A percentile compares a stretch with the other conserved stretches of the same genome.
These are phyloP conservation scores for Adineta ricciae DNA, from an alignment of 2,888 invertebrate genomes.

Conservation along the genomic window DNA sequence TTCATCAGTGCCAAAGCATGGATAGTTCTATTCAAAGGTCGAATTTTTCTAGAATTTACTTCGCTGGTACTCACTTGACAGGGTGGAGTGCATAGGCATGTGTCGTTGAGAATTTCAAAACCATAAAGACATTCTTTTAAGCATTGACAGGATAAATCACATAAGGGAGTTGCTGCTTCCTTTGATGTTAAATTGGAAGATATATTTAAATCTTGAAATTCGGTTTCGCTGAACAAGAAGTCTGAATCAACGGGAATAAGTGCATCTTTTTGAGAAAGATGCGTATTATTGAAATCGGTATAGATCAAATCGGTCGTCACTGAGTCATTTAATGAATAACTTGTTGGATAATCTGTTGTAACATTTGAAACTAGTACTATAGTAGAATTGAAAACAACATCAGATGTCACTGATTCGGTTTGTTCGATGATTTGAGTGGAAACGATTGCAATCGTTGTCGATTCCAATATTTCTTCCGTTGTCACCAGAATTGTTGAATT, in stretches of 20 bases:
- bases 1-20: not conserved
- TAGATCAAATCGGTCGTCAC: not conserved
- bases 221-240: not conserved
- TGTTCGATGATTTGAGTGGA: not conserved
- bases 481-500: not conserved
- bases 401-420: not conserved
- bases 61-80: not conserved
- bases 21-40: not conserved
- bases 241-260: not conserved
- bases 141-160: not conserved
- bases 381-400: not conserved
- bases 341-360: not conserved
- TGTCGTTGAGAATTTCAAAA: not conserved
- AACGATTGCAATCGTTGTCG: not conserved
- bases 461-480: not conserved
- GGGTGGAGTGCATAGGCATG: not conserved
- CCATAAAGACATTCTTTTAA: not conserved
- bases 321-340: not conserved
- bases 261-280: not conserved
- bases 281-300: not conserved
- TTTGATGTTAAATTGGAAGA: not conserved
- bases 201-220: not conserved
- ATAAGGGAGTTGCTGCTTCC: not conserved
- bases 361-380: not conserved
- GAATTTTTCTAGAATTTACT: not conserved